phyloP scores from a whole-genome alignment of 2,113 vertebrate genomes.

The Phocoena sinus region DNA sequence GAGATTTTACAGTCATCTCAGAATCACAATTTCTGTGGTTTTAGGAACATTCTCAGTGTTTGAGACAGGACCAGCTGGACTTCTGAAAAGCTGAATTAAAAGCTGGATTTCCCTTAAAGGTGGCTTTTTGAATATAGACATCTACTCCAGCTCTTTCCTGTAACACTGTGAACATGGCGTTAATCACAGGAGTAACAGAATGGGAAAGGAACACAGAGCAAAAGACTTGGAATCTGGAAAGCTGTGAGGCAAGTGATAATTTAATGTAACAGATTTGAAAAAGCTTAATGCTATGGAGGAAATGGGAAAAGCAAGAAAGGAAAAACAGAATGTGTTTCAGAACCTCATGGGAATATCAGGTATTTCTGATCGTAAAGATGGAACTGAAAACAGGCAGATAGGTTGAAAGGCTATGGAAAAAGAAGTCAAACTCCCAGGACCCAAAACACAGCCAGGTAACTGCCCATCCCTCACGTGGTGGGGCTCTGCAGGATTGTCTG shows the following conservation, averaged over 20 bases:
- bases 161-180: neutral
- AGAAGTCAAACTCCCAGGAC: neutral
- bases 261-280: neutral
- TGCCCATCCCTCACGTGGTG: fast-evolving
- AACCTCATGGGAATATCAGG: fast-evolving
- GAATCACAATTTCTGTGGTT: neutral
- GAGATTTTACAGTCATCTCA: neutral
- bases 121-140: neutral
- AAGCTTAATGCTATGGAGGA: neutral
- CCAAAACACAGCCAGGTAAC: neutral
- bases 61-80: neutral
- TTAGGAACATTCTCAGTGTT: neutral
- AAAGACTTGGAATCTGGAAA: neutral
- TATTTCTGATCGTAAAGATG: neutral
- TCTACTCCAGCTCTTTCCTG: neutral
- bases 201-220: neutral
- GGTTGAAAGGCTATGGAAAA: neutral
- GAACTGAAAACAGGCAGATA: neutral
- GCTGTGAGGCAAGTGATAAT: neutral
- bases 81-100: neutral
- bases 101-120: neutral
- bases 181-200: neutral
- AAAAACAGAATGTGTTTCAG: neutral
- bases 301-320: neutral
- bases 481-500: neutral